Evolutionary conservation across 2,888 invertebrate species (phyloP).

Genomic region (Dynastes hyllus): DNA sequence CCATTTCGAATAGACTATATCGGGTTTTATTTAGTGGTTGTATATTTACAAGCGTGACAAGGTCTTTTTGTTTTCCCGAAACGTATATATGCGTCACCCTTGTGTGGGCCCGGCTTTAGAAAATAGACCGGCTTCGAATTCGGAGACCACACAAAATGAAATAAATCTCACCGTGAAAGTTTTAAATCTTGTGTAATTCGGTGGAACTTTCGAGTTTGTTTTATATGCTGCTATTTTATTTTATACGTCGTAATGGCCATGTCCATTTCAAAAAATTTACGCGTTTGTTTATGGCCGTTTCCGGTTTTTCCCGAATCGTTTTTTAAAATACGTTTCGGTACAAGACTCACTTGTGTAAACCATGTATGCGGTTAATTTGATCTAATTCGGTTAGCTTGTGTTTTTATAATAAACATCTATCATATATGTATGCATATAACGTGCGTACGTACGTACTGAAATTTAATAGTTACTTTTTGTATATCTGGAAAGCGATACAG

Average conservation of each 20-base stretch:
- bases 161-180: constrained; percentile 36
- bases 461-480: too few species aligned
- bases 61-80: constrained; percentile 13
- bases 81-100: not conserved
- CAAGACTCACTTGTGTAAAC: not conserved
- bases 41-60: constrained; percentile 27
- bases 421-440: not conserved
- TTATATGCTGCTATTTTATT: constrained; percentile 3
- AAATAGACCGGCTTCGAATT: constrained; percentile 31
- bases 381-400: not conserved
- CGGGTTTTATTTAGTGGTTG: constrained; percentile 8
- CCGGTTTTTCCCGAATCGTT: constrained; percentile 20
- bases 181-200: constrained; percentile 38
- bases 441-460: too few species aligned
- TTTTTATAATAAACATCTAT: not conserved
- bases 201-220: constrained; percentile 33
- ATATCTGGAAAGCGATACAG: too few species aligned
- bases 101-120: constrained; percentile 35
- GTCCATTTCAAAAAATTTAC: constrained; percentile 37
- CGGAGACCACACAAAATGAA: constrained; percentile 33
- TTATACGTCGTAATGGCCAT: constrained; percentile 38
- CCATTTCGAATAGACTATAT: constrained; percentile 6
- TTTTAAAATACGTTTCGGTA: not conserved
- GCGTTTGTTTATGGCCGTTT: constrained; percentile 20
- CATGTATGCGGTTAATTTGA: not conserved